A percentile compares a stretch with the other conserved stretches of the same genome.
phyloP scores from a whole-genome alignment of 2,113 vertebrate genomes.

The Callipepla californica region DNA sequence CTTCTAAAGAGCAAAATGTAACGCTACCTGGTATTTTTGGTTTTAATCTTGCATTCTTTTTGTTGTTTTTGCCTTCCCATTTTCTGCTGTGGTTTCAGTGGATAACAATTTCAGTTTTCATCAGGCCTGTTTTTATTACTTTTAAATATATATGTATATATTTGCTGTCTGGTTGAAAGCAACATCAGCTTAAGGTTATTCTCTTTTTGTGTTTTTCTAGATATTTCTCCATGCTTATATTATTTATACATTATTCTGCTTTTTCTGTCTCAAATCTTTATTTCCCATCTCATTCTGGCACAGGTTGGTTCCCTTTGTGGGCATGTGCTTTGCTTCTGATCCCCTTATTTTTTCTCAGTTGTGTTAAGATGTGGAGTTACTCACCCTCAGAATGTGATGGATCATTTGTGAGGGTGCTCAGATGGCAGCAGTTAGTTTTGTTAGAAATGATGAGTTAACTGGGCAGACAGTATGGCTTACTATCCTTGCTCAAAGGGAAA shows the following conservation, averaged over 20 bases:
- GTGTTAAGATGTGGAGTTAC: background rate
- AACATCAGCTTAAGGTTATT: background rate
- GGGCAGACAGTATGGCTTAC: background rate
- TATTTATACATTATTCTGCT: background rate
- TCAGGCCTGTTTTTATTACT: background rate
- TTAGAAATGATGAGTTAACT: background rate
- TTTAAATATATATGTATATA: background rate
- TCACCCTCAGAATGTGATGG: background rate
- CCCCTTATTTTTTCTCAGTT: rapidly evolving
- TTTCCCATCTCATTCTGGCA: background rate
- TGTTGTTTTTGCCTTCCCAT: background rate
- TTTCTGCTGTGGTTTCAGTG: background rate
- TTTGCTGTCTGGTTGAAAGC: background rate
- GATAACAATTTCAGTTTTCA: background rate
- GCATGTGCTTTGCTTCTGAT: background rate
- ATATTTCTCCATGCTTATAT: background rate
- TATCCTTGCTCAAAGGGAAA: background rate
- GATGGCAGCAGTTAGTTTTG: background rate
- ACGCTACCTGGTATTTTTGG: conserved; percentile 13
- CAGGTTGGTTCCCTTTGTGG: background rate
- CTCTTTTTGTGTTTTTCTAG: background rate
- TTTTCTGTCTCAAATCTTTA: background rate
- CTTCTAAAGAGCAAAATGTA: conserved; percentile 1
- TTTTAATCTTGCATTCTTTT: background rate
- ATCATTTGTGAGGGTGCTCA: background rate